phyloP scores from a whole-genome alignment of 1,140 invertebrate species.

The Bicyclus anynana region DNA sequence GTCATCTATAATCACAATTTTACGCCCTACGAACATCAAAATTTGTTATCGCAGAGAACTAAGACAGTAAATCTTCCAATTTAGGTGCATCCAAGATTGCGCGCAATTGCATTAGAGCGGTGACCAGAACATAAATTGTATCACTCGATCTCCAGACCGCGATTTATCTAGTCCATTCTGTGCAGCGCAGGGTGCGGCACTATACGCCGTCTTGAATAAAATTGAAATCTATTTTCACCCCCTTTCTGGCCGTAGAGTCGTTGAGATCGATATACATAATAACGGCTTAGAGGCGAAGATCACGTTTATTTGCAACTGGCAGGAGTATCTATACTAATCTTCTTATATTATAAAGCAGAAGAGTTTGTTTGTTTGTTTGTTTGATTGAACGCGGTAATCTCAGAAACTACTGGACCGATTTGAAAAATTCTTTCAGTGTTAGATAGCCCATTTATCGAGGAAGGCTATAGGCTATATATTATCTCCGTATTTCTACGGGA shows the following conservation, averaged over 20 bases:
- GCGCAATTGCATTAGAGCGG: constrained; percentile 27
- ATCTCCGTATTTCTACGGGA: too few relatives aligned
- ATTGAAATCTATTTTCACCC: constrained; percentile 17
- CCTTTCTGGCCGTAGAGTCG: background rate
- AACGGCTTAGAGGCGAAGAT: too few relatives aligned
- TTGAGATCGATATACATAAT: too few relatives aligned
- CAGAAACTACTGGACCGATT: constrained; percentile 22
- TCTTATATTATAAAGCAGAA: too few relatives aligned
- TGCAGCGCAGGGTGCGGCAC: constrained; percentile 11
- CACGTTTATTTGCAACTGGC: too few relatives aligned
- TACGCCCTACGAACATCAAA: background rate
- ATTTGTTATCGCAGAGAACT: background rate
- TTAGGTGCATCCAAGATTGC: constrained; percentile 19
- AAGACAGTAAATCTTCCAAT: constrained; percentile 15
- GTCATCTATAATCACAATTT: background rate
- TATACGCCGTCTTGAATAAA: constrained; percentile 27
- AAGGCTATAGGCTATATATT: too few relatives aligned
- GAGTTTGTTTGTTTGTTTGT: too few relatives aligned
- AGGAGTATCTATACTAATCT: too few relatives aligned
- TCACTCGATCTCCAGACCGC: constrained; percentile 27
- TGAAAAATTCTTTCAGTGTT: constrained; percentile 21
- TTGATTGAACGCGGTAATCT: background rate
- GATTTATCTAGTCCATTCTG: constrained; percentile 28
- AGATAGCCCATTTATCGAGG: background rate
- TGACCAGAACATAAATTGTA: constrained; percentile 33